phyloP scores from a whole-genome alignment of 2,888 invertebrate genomes.

The Strigamia crassipes region DNA sequence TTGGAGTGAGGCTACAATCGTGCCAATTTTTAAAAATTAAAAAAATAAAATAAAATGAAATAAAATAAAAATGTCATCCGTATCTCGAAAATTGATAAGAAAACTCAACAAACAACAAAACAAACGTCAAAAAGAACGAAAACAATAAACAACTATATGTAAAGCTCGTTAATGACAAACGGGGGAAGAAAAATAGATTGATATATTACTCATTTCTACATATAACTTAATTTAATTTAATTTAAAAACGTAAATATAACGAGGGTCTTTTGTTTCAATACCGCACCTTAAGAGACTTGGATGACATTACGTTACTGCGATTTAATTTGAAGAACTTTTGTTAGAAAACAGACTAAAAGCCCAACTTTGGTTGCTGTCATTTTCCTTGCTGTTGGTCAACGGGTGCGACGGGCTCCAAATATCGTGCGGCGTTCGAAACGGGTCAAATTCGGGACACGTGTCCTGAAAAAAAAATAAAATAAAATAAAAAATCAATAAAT shows the following conservation, averaged over 20 bases:
- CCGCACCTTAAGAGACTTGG: constrained; percentile 33
- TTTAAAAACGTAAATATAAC: background rate
- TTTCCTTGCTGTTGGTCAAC: background rate
- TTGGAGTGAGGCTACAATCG: background rate
- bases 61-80: background rate
- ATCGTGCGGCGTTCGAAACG: constrained; percentile 60
- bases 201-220: background rate
- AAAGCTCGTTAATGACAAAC: background rate
- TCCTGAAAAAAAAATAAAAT: constrained; percentile 58
- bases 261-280: background rate
- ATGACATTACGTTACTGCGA: constrained; percentile 18
- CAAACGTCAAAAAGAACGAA: background rate
- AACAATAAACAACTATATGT: background rate
- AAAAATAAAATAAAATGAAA: background rate
- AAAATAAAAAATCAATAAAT: no score
- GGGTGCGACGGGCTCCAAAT: constrained; percentile 48
- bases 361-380: constrained; percentile 35
- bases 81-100: background rate
- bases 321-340: constrained; percentile 38
- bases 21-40: background rate
- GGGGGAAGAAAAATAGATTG: background rate
- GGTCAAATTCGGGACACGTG: constrained; percentile 67
- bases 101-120: background rate
- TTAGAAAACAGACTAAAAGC: constrained; percentile 43
- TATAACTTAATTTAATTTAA: background rate